Evolutionary conservation across 2,797 vertebrate species (phyloP), one percentile per base, ranked within the genome.

Genomic region (Denticeps clupeoides): DNA sequence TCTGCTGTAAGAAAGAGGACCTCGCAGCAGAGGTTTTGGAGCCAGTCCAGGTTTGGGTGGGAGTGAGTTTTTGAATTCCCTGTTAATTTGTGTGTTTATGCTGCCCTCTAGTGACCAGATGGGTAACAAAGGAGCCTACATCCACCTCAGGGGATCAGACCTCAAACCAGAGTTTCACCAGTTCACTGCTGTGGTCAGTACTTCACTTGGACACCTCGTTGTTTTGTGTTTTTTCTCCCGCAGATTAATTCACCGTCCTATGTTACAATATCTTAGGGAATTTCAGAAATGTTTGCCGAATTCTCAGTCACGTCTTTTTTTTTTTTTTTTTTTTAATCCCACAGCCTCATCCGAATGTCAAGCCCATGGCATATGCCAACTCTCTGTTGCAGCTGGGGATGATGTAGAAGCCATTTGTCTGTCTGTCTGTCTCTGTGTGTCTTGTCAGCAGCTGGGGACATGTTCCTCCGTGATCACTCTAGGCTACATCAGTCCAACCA

Each of bases 81-180:
- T 33, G 6, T 33, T n/a, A 33, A 15, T 9, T 9, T 18, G 1
- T 3, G 22, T 12, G 1, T 4, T 21, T 44, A 15, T 19, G 35
- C 9, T 51, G 19, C 50, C 49, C 24, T 19, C 7, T n/a, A 96
- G 91, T 78, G 91, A 96, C 76, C 91, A 96, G 83, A 96, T 96
- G 91, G 91, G 83, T 62, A 96, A 96, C 64, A 93, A 93, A 85
- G 91, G 89, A 71, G 87, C 91, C 23, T 96, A 93, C 59, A 94
- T 96, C 64, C 91, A 92, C 74, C 89, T 96, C 80, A 88, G 78
- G 74, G 91, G 89, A 77, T 88, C 87, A 0, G 88, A 94, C 71
- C 80, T 96, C 65, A 90, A 88, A 71, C 90, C 91, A 60, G 85
- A 90, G 68, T 96, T 96, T 74, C 90, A 91, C 78, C 90, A 93